Conservation (phyloP, 2,113 vertebrate genomes). For the Psittacara wagleri region DNA sequence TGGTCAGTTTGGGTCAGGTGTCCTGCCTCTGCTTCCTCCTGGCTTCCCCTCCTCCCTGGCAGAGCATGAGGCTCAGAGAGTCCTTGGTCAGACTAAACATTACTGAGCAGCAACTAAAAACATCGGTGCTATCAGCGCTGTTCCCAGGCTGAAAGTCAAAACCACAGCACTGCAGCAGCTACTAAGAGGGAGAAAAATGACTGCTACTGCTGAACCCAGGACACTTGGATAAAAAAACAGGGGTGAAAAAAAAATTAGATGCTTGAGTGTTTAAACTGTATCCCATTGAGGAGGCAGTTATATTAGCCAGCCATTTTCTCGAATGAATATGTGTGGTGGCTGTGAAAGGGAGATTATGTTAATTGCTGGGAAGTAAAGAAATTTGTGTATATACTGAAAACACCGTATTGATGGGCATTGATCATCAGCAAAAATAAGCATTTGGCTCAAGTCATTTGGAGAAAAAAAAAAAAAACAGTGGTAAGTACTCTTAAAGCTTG, state of each 20-base stretch:
- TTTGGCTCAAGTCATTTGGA: not conserved
- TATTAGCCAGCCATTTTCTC: not conserved
- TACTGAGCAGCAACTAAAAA: no score
- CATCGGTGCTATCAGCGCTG: no score
- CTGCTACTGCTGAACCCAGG: no score
- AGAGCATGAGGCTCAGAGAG: no score
- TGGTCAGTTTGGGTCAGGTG: no score
- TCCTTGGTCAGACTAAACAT: no score
- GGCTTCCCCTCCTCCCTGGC: no score
- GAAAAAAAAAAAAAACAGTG: not conserved
- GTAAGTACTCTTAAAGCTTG: not conserved
- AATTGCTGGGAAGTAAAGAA: not conserved
- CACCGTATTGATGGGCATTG: not conserved
- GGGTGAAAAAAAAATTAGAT: not conserved
- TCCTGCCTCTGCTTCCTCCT: no score
- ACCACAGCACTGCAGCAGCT: no score
- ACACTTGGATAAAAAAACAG: not conserved
- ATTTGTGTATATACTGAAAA: accelerated
- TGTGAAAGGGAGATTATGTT: not conserved
- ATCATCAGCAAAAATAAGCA: not conserved
- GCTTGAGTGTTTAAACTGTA: not conserved
- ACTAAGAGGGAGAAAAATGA: no score
- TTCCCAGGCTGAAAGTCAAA: no score
- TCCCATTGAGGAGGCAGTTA: not conserved
- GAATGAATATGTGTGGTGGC: not conserved